Conservation (phyloP, 2,797 vertebrate genomes). For the Dermochelys coriacea region DNA sequence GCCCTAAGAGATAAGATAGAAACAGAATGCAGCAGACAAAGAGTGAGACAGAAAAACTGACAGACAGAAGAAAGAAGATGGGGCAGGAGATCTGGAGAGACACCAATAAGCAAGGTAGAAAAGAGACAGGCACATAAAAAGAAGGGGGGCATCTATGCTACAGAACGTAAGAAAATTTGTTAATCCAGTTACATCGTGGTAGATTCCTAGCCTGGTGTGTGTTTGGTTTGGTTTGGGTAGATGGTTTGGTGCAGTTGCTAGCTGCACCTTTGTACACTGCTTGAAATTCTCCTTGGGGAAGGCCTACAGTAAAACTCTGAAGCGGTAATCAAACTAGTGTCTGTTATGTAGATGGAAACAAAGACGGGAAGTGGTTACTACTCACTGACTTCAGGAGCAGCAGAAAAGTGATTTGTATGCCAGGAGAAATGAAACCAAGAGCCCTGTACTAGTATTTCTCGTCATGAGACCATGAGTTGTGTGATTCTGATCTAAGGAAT, state of each 20-base stretch:
- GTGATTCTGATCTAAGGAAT: neutral
- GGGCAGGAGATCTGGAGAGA: neutral
- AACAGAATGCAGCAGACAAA: neutral
- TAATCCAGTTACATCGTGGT: neutral
- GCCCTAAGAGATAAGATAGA: neutral
- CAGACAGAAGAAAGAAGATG: neutral
- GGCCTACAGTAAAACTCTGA: neutral
- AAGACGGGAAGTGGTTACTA: conserved; percentile 1
- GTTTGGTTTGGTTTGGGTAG: too few relatives aligned
- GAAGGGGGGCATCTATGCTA: neutral
- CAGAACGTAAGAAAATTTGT: neutral
- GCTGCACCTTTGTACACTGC: neutral
- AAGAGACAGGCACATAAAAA: neutral
- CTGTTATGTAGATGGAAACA: neutral
- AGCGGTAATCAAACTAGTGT: neutral
- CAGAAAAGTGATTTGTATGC: neutral
- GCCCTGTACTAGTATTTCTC: neutral
- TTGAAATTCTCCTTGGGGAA: neutral
- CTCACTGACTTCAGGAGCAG: neutral
- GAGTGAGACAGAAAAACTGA: neutral
- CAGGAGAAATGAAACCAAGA: neutral
- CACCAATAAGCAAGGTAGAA: neutral
- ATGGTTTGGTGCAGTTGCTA: neutral
- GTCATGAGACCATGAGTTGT: neutral
- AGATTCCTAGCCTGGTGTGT: neutral